These are phyloP conservation scores for Climacteris rufus DNA, from an alignment of 2,113 vertebrate species.

Conservation along the genomic window DNA sequence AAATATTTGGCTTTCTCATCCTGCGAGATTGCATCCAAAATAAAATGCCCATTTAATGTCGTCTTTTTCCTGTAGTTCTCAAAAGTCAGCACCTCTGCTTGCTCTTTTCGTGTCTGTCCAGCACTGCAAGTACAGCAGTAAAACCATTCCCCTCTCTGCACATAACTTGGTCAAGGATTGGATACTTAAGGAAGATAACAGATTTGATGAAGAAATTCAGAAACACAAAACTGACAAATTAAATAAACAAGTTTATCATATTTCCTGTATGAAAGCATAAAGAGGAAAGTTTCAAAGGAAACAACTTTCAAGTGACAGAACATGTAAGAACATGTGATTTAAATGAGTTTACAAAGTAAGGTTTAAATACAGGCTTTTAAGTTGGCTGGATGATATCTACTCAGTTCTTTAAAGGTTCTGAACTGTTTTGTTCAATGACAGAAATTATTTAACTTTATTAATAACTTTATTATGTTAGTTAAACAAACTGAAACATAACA, in stretches of 20 bases:
- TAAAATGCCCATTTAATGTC: background rate
- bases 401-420: background rate
- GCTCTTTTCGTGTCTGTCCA: background rate
- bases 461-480: background rate
- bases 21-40: background rate
- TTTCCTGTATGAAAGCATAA: slow-evolving; percentile 55
- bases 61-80: background rate
- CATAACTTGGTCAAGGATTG: slow-evolving; percentile 45
- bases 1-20: background rate
- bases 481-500: background rate
- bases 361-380: slow-evolving; percentile 54
- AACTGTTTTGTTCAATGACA: background rate
- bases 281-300: slow-evolving; percentile 58
- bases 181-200: slow-evolving; percentile 64
- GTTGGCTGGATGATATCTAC: background rate
- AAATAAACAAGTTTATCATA: slow-evolving; percentile 73
- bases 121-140: background rate
- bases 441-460: background rate
- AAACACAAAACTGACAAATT: slow-evolving; percentile 68
- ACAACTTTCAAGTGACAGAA: slow-evolving; percentile 36
- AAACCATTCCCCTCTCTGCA: background rate
- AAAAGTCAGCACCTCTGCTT: background rate
- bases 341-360: slow-evolving; percentile 13
- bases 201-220: slow-evolving; percentile 72
- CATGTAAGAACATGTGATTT: slow-evolving; percentile 40